Conservation (phyloP, 2,888 invertebrate species). For the Notocelia uddmanniana region DNA sequence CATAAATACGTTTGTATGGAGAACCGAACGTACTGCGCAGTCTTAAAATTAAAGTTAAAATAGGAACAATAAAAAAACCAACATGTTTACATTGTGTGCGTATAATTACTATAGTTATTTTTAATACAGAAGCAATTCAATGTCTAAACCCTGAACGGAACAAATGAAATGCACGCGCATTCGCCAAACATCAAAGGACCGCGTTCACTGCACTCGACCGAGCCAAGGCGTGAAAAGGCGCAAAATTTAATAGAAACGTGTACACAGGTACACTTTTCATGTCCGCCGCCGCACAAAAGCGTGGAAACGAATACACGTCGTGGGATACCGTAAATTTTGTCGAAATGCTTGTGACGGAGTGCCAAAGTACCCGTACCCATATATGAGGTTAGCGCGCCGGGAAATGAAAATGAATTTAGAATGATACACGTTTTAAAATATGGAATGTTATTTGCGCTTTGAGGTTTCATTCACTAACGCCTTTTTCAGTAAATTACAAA, state of each 20-base stretch:
- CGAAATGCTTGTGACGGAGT: conserved; percentile 50
- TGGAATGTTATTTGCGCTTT: neutral
- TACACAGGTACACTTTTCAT: conserved; percentile 34
- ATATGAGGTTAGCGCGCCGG: neutral
- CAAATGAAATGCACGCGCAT: conserved; percentile 20
- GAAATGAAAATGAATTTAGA: conserved; percentile 1
- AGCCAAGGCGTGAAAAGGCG: conserved; percentile 29
- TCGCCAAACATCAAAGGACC: conserved; percentile 24
- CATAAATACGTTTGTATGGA: too few species aligned
- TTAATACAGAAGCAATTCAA: neutral
- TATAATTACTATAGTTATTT: neutral
- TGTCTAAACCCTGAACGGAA: conserved; percentile 1
- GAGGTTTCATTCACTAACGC: neutral
- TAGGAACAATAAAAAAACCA: neutral
- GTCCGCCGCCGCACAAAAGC: conserved; percentile 47
- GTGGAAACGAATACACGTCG: conserved; percentile 47
- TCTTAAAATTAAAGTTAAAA: too few species aligned
- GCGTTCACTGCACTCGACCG: conserved; percentile 37
- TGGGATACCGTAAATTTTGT: conserved; percentile 50
- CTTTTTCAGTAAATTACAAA: too few species aligned
- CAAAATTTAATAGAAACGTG: conserved; percentile 42
- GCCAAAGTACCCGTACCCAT: conserved; percentile 14
- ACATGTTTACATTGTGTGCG: neutral
- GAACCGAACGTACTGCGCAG: too few species aligned
- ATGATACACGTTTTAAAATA: neutral